phyloP scores from a whole-genome alignment of 2,888 invertebrate species.

The Lasioglossum morio region DNA sequence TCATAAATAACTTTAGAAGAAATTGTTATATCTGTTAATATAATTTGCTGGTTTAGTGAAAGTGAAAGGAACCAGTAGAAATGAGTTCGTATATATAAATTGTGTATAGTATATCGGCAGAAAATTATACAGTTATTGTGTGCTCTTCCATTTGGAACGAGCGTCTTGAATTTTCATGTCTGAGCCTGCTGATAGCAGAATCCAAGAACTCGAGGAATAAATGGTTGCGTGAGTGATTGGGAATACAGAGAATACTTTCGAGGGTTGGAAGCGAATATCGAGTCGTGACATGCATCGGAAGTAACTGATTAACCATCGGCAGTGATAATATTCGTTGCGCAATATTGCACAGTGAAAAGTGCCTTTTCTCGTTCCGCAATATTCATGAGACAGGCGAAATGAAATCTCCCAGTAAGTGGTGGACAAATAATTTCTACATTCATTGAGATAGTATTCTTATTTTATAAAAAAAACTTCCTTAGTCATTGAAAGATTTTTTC shows the following conservation, averaged over 20 bases:
- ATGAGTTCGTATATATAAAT: neutral
- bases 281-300: constrained; percentile 46
- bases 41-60: too few species aligned
- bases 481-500: neutral
- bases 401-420: neutral
- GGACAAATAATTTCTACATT: neutral
- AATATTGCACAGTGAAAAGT: constrained; percentile 24
- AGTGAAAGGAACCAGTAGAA: neutral
- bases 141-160: neutral
- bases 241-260: constrained; percentile 20
- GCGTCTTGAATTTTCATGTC: constrained; percentile 32
- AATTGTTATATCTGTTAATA: neutral
- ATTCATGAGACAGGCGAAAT: constrained; percentile 31
- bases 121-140: neutral
- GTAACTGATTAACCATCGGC: constrained; percentile 45
- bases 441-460: too few species aligned
- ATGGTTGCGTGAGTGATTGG: constrained; percentile 24
- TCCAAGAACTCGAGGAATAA: constrained; percentile 29
- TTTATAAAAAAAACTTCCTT: neutral
- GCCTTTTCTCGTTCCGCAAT: constrained; percentile 20
- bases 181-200: neutral
- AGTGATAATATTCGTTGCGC: constrained; percentile 41
- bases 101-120: neutral
- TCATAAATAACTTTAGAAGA: too few species aligned
- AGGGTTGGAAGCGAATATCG: constrained; percentile 46